phyloP scores from a whole-genome alignment of 2,888 invertebrate genomes.

The Leptopilina syphax region DNA sequence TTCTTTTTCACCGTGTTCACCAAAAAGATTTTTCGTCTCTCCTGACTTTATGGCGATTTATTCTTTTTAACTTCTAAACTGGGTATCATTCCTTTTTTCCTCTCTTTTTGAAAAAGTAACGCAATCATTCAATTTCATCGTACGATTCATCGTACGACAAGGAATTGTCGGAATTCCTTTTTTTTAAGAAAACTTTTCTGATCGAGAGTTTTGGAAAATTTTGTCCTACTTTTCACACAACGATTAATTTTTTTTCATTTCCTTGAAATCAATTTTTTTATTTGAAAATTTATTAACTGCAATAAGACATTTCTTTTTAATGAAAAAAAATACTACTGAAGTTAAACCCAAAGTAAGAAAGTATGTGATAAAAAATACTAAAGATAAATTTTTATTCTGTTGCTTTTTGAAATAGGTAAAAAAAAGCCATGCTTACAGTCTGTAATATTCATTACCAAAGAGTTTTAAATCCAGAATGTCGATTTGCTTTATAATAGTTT shows the following conservation, averaged over 20 bases:
- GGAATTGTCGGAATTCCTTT: conserved; percentile 14
- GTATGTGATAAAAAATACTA: too few species aligned
- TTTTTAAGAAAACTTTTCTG: conserved; percentile 13
- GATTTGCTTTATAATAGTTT: too few species aligned
- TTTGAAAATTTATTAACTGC: too few species aligned
- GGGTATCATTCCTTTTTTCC: background rate
- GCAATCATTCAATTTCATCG: conserved; percentile 24
- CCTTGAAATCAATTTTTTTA: background rate
- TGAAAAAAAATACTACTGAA: too few species aligned
- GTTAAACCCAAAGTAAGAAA: too few species aligned
- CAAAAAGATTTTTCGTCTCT: conserved; percentile 1
- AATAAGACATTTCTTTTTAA: too few species aligned
- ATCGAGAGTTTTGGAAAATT: background rate
- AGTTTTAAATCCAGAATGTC: too few species aligned
- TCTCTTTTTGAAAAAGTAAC: conserved; percentile 18
- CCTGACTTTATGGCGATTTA: conserved; percentile 16
- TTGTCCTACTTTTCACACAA: background rate
- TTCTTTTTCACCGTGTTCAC: background rate
- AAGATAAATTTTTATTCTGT: too few species aligned
- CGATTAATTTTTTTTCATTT: background rate
- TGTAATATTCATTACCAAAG: too few species aligned
- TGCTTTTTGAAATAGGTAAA: too few species aligned
- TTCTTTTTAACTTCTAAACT: background rate
- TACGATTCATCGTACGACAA: too few species aligned
- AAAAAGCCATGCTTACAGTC: too few species aligned